Conservation (phyloP, 2,113 vertebrate species). For the Oreocharis arfaki region DNA sequence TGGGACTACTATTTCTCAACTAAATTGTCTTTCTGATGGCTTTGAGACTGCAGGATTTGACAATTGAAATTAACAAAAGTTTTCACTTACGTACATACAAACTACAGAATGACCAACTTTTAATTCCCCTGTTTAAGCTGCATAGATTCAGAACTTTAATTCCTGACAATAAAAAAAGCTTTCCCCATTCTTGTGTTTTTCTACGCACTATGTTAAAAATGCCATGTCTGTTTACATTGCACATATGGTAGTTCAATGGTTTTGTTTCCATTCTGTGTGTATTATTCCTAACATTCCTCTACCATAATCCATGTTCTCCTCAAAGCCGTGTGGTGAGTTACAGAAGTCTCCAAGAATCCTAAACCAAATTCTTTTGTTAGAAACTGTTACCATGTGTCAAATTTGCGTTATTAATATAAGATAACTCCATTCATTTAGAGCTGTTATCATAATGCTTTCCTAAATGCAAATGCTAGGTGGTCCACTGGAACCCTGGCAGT, state of each 20-base stretch:
- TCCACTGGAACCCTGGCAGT: not conserved
- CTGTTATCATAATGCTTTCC: not conserved
- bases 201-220: not conserved
- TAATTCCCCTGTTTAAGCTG: not conserved
- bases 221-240: fast-evolving
- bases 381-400: not conserved
- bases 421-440: not conserved
- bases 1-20: not conserved
- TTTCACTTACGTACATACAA: not conserved
- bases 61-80: not conserved
- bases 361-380: not conserved
- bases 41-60: not conserved
- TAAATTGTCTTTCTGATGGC: not conserved
- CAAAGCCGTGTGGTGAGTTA: not conserved
- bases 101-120: not conserved
- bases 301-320: not conserved
- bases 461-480: not conserved
- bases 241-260: not conserved
- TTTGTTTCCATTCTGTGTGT: not conserved
- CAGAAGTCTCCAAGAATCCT: not conserved
- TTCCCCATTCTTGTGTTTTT: not conserved
- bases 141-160: not conserved
- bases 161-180: not conserved
- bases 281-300: not conserved
- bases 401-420: not conserved